Percentiles rank a stretch among this genome's conserved stretches.
These are phyloP conservation scores for Microplitis mediator DNA, from an alignment of 1,140 invertebrate genomes.

Conservation along the genomic window DNA sequence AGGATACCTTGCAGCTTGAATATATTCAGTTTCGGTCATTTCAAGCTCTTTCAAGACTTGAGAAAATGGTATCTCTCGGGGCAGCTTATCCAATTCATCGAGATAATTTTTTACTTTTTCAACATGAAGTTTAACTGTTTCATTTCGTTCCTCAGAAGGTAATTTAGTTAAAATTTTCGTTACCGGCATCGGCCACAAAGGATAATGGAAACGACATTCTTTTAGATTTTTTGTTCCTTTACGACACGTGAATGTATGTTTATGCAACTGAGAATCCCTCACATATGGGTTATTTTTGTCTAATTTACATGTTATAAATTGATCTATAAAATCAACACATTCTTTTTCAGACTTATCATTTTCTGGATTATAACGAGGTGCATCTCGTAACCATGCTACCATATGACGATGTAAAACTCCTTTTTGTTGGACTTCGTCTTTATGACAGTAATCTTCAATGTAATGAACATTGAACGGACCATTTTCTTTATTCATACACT, in stretches of 20 bases:
- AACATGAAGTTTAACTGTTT: neutral
- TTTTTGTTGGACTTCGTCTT: conserved; percentile 5
- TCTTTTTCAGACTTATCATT: neutral
- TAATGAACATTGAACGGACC: neutral
- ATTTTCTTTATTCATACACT: neutral
- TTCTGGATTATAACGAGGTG: neutral
- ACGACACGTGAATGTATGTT: no score
- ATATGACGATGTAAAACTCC: neutral
- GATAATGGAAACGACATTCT: neutral
- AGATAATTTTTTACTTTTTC: conserved; percentile 8
- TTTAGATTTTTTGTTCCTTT: neutral
- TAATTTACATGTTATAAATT: neutral
- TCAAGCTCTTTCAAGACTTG: neutral
- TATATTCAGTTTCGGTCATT: neutral
- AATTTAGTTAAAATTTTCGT: neutral
- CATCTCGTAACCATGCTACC: neutral
- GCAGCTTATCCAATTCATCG: neutral
- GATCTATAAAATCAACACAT: conserved; percentile 2
- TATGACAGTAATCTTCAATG: neutral
- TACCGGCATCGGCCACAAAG: neutral
- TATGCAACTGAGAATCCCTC: no score
- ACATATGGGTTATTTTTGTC: neutral
- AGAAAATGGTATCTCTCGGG: neutral
- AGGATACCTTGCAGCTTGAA: neutral
- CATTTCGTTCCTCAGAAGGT: neutral